Conservation (phyloP, 1,140 invertebrate species). For the Daktulosphaira vitifoliae region DNA sequence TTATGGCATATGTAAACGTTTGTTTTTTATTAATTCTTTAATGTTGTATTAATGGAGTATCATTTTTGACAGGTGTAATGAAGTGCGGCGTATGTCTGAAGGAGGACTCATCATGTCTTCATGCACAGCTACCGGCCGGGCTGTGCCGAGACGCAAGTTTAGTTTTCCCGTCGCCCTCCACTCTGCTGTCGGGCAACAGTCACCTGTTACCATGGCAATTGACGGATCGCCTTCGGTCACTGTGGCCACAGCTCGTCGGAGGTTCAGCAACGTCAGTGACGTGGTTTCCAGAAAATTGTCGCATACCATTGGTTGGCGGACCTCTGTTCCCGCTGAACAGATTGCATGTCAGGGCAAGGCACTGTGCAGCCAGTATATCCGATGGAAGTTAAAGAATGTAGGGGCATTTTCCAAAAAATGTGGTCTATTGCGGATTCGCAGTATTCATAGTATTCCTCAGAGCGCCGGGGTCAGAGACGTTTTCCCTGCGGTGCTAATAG, state of each 20-base stretch:
- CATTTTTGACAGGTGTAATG: conserved; percentile 19
- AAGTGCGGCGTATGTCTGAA: conserved; percentile 35
- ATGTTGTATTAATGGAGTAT: too few relatives aligned
- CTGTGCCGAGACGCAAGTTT: conserved; percentile 45
- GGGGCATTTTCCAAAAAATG: conserved; percentile 59
- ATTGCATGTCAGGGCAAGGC: conserved; percentile 52
- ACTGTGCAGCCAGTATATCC: conserved; percentile 57
- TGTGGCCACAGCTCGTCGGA: conserved; percentile 44
- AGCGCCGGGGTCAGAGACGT: conserved; percentile 53
- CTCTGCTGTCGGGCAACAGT: conserved; percentile 40
- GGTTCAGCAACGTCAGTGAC: conserved; percentile 62
- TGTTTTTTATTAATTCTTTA: too few relatives aligned
- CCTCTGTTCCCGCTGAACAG: conserved; percentile 48
- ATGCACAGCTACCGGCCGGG: not conserved
- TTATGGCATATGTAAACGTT: too few relatives aligned
- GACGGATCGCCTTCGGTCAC: conserved; percentile 39
- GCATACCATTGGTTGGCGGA: conserved; percentile 59
- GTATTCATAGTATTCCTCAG: conserved; percentile 55
- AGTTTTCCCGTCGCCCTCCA: conserved; percentile 49
- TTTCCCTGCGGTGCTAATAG: conserved; percentile 54
- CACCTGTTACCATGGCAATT: not conserved
- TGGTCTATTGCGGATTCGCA: conserved; percentile 53
- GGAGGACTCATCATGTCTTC: conserved; percentile 35
- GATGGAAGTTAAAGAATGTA: conserved; percentile 52
- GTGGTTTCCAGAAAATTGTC: conserved; percentile 59